Base-by-base conservation (phyloP, 1,140 invertebrate genomes). In the Philopotamus ludificatus region DNA sequence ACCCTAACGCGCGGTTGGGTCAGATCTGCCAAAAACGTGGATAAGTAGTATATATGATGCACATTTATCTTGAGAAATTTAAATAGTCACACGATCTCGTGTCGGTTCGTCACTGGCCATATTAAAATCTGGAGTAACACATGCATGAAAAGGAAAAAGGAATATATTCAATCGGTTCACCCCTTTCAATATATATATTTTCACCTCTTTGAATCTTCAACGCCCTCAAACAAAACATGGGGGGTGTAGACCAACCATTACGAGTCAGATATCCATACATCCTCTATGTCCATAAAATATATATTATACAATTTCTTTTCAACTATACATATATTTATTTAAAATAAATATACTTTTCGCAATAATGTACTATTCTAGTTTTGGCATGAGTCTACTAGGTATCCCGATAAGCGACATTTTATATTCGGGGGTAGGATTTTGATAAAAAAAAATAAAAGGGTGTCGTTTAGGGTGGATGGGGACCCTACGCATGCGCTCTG, bases 51-150 rank as follows among this genome's bases (percentile, higher is more conserved):
- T n/a, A n/a, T n/a, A n/a, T n/a, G n/a, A n/a, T n/a, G n/a, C n/a
- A n/a, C n/a, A n/a, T n/a, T n/a, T n/a, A n/a, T n/a, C n/a, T n/a
- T n/a, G n/a, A n/a, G n/a, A n/a, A n/a, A n/a, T n/a, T n/a, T n/a
- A n/a, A n/a, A n/a, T n/a, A n/a, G n/a, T n/a, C n/a, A n/a, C n/a
- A n/a, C n/a, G n/a, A n/a, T n/a, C n/a, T n/a, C n/a, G n/a, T n/a
- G n/a, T 60, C 23, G 63, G 66, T 70, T 66, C 53, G 63, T 70
- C 60, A 60, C 49, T 39, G 49, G 18, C 45, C 55, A 66, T 70
- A 70, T 70, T 70, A 70, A 66, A 66, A 70, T 70, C 66, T 65
- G 63, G 45, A 66, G 58, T 64, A 70, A 66, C 68, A 70, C 68
- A 70, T 66, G 68, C 67, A 66, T 44, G 60, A 70, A 55, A 64